Conservation (phyloP, 1,140 invertebrate species). For the Lasioglossum albipes region DNA sequence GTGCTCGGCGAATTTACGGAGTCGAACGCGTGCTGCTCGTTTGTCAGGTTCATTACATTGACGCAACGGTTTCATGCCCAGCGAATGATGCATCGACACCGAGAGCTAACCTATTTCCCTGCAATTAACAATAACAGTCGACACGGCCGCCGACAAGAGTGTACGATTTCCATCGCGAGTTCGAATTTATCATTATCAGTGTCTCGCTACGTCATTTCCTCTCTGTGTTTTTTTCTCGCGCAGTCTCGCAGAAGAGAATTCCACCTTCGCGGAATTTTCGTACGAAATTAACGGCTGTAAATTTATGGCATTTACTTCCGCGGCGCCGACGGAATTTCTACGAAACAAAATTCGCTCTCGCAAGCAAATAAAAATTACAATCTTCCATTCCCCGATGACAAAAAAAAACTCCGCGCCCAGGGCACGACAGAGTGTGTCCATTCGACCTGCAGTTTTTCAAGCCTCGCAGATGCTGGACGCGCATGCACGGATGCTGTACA, state of each 20-base stretch:
- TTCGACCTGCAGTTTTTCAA: not conserved
- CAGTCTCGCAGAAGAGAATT: no score
- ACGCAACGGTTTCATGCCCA: not conserved
- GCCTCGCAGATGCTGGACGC: not conserved
- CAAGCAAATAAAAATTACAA: not conserved
- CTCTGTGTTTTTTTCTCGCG: no score
- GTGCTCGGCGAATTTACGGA: constrained; percentile 15
- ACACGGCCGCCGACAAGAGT: not conserved
- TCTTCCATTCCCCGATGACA: not conserved
- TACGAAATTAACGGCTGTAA: no score
- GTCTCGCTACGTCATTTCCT: no score
- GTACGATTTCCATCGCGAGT: not conserved
- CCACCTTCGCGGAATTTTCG: no score
- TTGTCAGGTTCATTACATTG: constrained; percentile 7
- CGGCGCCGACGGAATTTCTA: no score
- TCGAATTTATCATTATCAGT: no score
- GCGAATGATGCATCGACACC: not conserved
- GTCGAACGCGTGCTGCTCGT: not conserved
- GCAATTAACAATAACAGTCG: not conserved
- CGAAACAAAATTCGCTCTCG: not conserved
- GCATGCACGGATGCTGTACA: not conserved
- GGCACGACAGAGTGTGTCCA: no score
- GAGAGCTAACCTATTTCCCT: not conserved
- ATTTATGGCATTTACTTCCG: no score
- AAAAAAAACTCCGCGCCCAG: not conserved